Evolutionary conservation across 2,113 vertebrate genomes (phyloP).

Genomic region (Leptobrachium leishanense): DNA sequence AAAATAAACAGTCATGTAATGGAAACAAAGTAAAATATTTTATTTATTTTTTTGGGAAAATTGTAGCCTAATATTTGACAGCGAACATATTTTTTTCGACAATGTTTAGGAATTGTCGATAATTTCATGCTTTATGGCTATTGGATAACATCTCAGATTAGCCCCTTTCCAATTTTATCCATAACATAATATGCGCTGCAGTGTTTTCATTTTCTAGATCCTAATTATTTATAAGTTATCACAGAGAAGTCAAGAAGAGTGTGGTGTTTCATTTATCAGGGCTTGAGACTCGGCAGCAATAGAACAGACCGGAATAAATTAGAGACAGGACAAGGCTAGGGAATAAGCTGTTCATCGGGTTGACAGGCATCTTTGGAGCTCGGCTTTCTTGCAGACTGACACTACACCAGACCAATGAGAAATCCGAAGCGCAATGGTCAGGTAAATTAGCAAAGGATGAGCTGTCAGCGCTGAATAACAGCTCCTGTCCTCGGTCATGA

Average conservation of each 20-base stretch:
- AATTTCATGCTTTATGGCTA: no score
- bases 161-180: no score
- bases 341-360: not conserved
- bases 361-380: not conserved
- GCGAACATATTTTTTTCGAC: no score
- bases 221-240: not conserved
- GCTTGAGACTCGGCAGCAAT: not conserved
- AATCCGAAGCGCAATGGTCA: constrained; percentile 15
- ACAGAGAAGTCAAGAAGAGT: no score
- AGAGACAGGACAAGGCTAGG: not conserved
- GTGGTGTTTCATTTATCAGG: not conserved
- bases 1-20: no score
- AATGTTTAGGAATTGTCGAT: no score
- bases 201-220: not conserved
- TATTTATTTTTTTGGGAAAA: no score
- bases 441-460: constrained; percentile 9
- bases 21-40: no score
- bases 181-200: no score
- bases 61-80: no score
- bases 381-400: not conserved
- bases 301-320: not conserved
- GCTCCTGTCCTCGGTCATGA: constrained; percentile 17
- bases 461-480: constrained; percentile 1
- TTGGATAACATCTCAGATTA: no score
- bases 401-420: not conserved